These are phyloP conservation scores for Drosophila saltans DNA, from an alignment of 1,140 invertebrate species.

Conservation along the genomic window DNA sequence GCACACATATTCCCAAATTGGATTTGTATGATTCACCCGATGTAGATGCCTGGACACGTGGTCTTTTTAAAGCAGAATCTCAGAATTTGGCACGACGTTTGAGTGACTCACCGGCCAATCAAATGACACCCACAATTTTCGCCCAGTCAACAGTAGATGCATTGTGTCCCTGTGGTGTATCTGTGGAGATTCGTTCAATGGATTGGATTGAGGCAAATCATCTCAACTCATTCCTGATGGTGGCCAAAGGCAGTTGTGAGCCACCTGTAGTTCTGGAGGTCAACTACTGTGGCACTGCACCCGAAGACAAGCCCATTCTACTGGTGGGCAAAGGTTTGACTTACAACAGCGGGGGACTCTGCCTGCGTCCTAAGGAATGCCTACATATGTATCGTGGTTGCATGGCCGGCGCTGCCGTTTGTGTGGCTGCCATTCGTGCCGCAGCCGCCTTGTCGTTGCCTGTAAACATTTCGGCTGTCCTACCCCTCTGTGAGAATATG, in stretches of 20 bases:
- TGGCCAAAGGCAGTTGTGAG: conserved; percentile 90
- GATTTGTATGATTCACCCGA: conserved; percentile 84
- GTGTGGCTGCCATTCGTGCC: conserved; percentile 69
- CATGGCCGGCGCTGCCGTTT: conserved; percentile 86
- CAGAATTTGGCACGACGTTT: conserved; percentile 93
- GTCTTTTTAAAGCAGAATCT: conserved; percentile 89
- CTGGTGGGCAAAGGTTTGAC: conserved; percentile 74
- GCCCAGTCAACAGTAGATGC: conserved; percentile 86
- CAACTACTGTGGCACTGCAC: conserved; percentile 69
- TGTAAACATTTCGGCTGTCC: conserved; percentile 61
- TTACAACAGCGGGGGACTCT: conserved; percentile 89
- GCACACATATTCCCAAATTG: conserved; percentile 84
- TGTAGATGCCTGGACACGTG: conserved; percentile 88
- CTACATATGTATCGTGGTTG: conserved; percentile 95
- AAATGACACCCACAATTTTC: conserved; percentile 94
- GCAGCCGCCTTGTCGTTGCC: conserved; percentile 73
- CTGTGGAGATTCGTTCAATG: conserved; percentile 88
- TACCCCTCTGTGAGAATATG: conserved; percentile 93
- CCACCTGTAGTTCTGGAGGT: conserved; percentile 83
- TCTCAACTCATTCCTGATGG: conserved; percentile 88
- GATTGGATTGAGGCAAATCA: conserved; percentile 76
- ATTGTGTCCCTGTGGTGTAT: conserved; percentile 85
- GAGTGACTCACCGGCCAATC: conserved; percentile 93
- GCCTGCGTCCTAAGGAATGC: conserved; percentile 88
- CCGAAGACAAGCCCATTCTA: conserved; percentile 73